Base-by-base conservation (phyloP, 2,797 vertebrate species). In the Rhinophrynus dorsalis region DNA sequence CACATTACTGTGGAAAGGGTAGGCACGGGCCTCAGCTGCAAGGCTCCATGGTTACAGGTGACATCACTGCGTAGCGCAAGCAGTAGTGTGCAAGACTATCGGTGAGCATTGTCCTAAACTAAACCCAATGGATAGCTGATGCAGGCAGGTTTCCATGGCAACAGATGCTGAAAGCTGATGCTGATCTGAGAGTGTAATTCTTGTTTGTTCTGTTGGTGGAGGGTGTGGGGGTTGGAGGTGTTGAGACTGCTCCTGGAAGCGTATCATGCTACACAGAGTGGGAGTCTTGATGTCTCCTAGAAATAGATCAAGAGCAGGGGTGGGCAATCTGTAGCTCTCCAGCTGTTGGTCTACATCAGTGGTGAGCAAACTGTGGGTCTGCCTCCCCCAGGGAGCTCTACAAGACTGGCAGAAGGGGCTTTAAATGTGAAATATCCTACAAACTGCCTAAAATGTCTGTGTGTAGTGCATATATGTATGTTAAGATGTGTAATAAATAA, bases 121-220 rank as follows among this genome's bases (percentile, higher is more conserved):
- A 80, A 81, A 80, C 58, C 79, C 83, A 1, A 57, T 65, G 76
- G 58, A 29, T 68, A 58, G 80, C 82, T 74, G 74, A 80, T 84
- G 84, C 76, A 65, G 74, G 82, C 70, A 76, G 24, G 45, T 94
- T 88, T 71, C 90, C 87, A 80, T 85, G 87, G 93, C 83, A 92
- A 92, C 90, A 74, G 81, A 83, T 81, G 75, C 76, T 80, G 80
- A 75, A 62, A 40, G 76, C 73, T 83, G 76, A 62, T 37, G 54
- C 30, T 50, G 13, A 50, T 50, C 44, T 47, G n/a, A 12, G 29
- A 33, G 12, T 45, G 64, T 23, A 20, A 56, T 18, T 38, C 38
- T 26, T 44, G 51, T 45, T 45, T 70, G 12, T 57, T 6, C 13
- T 8, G 18, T 24, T 23, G 27, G 35, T 35, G 26, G 23, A 21